Evolutionary conservation across 2,888 invertebrate genomes (phyloP).

Genomic region (Nomada fucata): DNA sequence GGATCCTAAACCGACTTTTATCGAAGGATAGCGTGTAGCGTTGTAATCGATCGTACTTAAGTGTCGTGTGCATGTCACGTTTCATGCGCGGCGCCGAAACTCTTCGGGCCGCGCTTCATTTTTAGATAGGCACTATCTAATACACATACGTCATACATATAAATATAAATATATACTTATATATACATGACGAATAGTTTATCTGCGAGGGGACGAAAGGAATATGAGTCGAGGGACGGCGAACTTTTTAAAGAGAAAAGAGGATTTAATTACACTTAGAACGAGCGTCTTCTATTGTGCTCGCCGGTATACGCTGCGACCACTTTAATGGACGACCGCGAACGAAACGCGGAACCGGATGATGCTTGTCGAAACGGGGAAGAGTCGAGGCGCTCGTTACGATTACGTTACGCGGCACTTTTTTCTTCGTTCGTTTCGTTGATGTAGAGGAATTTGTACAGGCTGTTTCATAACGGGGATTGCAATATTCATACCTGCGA

Average conservation of each 20-base stretch:
- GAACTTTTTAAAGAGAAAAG: slow-evolving; percentile 54
- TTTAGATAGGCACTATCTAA: slow-evolving; percentile 76
- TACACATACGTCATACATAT: slow-evolving; percentile 43
- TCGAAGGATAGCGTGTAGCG: slow-evolving; percentile 61
- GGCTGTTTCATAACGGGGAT: background rate
- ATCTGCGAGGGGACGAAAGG: slow-evolving; percentile 22
- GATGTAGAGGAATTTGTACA: background rate
- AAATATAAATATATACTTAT: slow-evolving; percentile 37
- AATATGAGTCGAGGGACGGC: slow-evolving; percentile 39
- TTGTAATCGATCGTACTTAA: slow-evolving; percentile 67
- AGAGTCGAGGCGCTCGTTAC: slow-evolving; percentile 25
- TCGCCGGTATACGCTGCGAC: slow-evolving; percentile 65
- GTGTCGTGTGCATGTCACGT: slow-evolving; percentile 74
- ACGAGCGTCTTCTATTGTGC: slow-evolving; percentile 56
- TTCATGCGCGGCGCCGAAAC: slow-evolving; percentile 53
- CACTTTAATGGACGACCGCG: slow-evolving; percentile 76
- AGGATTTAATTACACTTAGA: slow-evolving; percentile 39
- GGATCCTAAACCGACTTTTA: slow-evolving; percentile 58
- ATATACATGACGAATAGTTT: slow-evolving; percentile 49
- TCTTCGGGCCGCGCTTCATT: slow-evolving; percentile 53
- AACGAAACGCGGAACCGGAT: slow-evolving; percentile 22
- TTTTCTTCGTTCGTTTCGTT: background rate
- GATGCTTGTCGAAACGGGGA: background rate
- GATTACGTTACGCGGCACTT: background rate
- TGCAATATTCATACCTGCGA: background rate